Evolutionary conservation across 2,888 invertebrate species (phyloP), one percentile per base, ranked within the genome.

Genomic region (Aporophyla lueneburgensis): DNA sequence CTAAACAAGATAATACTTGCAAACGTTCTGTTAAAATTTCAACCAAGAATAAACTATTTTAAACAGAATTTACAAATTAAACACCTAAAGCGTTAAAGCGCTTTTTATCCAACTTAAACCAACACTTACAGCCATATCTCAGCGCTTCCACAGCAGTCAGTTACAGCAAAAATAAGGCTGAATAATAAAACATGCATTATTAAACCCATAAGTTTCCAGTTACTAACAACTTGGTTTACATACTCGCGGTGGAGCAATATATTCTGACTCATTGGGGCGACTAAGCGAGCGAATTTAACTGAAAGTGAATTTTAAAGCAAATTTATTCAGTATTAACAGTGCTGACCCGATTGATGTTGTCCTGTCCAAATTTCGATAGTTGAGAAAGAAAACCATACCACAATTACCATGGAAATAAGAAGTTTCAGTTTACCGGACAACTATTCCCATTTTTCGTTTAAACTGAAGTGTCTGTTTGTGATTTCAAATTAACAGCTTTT

Each of bases 161-260:
- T 84, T 70, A 68, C 71, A 56, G 66, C 66, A 74, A 82, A 78
- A 85, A 84, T 78, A 85, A 76, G 65, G 71, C 21, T 71, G 71
- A 83, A 85, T 82, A 85, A 83, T 87, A 88, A 88, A 87, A 78
- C 86, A 85, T 84, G 84, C 77, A 86, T 88, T 89, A 89, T 89
- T 84, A 88, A 88, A 89, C 83, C 83, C 86, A 86, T 89, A 89
- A 87, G 89, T 89, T 89, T 86, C 83, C 80, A 83, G 87, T 86
- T 82, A 86, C 86, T 87, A 86, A 88, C 87, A 86, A 87, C 84
- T 84, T 79, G 82, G 80, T 83, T 87, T 88, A 88, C 87, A 85
- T 88, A 79, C 81, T 67, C 72, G 82, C 80, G 82, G 86, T 78
- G 70, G 78, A 72, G 87, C 81, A 88, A 87, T 86, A 85, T 87